These are phyloP conservation scores for Acrossocheilus wenchowensis DNA, from an alignment of 2,797 vertebrate genomes.

Conservation along the genomic window DNA sequence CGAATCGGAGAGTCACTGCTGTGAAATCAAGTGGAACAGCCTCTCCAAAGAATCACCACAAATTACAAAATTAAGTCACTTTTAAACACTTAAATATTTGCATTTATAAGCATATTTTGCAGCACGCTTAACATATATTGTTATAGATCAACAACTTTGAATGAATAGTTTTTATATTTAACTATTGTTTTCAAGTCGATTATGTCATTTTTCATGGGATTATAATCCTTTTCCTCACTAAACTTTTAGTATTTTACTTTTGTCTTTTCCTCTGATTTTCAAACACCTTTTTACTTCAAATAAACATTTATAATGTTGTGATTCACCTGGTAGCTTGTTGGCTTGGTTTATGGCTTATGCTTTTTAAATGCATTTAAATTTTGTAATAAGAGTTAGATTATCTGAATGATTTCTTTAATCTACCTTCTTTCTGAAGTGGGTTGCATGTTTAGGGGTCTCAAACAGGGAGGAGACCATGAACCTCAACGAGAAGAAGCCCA, in stretches of 20 bases:
- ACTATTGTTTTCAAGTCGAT: not conserved
- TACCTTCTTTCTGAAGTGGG: slow-evolving; percentile 50
- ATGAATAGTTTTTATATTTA: not conserved
- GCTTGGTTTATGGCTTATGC: too few relatives aligned
- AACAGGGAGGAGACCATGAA: slow-evolving; percentile 61
- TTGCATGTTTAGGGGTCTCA: slow-evolving; percentile 47
- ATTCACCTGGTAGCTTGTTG: too few relatives aligned
- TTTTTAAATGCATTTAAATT: not conserved
- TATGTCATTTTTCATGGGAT: not conserved
- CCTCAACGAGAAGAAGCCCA: slow-evolving; percentile 62
- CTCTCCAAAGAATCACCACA: not conserved
- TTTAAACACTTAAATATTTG: not conserved
- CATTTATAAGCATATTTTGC: not conserved
- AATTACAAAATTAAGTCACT: too few relatives aligned
- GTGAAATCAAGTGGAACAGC: not conserved
- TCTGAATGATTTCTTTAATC: not conserved
- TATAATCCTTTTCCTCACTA: not conserved
- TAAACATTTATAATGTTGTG: too few relatives aligned
- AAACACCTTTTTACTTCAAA: too few relatives aligned
- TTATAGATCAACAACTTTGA: not conserved
- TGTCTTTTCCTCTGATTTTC: too few relatives aligned
- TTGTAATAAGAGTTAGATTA: not conserved
- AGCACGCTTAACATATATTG: not conserved
- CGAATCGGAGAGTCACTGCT: not conserved
- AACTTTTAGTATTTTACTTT: too few relatives aligned